phyloP scores from a whole-genome alignment of 2,797 vertebrate genomes.

The Pseudomugil gertrudae region DNA sequence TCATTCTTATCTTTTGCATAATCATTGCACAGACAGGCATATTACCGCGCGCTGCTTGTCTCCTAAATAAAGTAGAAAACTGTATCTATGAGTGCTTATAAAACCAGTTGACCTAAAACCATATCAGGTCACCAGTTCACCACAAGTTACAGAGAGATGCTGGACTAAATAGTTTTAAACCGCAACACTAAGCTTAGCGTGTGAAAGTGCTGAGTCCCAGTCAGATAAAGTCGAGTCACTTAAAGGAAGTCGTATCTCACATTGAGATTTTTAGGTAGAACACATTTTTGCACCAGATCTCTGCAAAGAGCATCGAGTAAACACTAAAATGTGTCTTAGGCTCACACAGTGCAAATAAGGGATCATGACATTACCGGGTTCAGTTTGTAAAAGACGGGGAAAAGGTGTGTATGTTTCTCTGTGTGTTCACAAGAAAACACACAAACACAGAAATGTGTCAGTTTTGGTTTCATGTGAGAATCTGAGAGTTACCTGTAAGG shows the following conservation, averaged over 20 bases:
- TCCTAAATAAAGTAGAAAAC: background rate
- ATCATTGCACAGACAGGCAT: background rate
- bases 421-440: background rate
- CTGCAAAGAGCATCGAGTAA: too few species aligned
- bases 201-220: background rate
- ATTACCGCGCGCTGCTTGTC: background rate
- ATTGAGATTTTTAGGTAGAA: background rate
- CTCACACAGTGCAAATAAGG: background rate
- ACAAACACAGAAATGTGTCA: background rate
- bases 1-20: conserved; percentile 9
- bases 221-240: background rate
- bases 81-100: too few species aligned
- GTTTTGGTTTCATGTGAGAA: conserved; percentile 30
- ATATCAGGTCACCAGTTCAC: background rate
- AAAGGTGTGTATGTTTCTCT: conserved; percentile 4
- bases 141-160: background rate
- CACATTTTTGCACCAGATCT: too few species aligned
- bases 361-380: background rate
- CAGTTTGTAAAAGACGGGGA: background rate
- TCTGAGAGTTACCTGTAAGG: conserved; percentile 29
- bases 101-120: background rate
- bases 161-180: background rate
- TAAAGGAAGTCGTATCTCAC: background rate
- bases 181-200: background rate
- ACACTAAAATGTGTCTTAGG: background rate